phyloP scores from a whole-genome alignment of 2,797 vertebrate genomes.

The Moxostoma hubbsi region DNA sequence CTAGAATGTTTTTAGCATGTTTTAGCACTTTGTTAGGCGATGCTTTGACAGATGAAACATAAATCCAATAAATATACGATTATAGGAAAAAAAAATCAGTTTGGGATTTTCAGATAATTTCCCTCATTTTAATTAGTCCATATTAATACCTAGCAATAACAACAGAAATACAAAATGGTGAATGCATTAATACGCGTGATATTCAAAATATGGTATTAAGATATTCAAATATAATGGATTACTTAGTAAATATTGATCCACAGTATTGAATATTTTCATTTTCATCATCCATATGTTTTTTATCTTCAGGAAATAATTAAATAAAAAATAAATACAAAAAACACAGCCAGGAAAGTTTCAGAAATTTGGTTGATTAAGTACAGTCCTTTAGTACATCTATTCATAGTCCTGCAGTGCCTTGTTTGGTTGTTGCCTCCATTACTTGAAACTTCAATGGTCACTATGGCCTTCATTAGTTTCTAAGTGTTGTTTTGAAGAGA shows the following conservation, averaged over 20 bases:
- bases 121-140: not conserved
- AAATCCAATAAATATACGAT: too few relatives aligned
- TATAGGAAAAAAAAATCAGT: not conserved
- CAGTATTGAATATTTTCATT: too few relatives aligned
- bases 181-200: not conserved
- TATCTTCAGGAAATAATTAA: not conserved
- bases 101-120: not conserved
- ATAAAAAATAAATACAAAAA: not conserved
- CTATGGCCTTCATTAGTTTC: slow-evolving; percentile 10
- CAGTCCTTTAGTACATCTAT: not conserved
- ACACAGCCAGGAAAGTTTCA: not conserved
- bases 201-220: not conserved
- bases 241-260: too few relatives aligned
- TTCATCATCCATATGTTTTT: too few relatives aligned
- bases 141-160: not conserved
- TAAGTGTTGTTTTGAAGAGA: slow-evolving; percentile 7
- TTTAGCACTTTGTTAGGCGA: too few relatives aligned
- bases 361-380: not conserved
- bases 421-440: slow-evolving; percentile 5
- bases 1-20: too few relatives aligned
- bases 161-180: not conserved
- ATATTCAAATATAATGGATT: too few relatives aligned
- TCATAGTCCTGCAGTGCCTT: not conserved
- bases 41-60: too few relatives aligned
- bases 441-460: not conserved